Evolutionary conservation across 2,113 vertebrate genomes (phyloP).

Genomic region (Grammomys dolichurus): DNA sequence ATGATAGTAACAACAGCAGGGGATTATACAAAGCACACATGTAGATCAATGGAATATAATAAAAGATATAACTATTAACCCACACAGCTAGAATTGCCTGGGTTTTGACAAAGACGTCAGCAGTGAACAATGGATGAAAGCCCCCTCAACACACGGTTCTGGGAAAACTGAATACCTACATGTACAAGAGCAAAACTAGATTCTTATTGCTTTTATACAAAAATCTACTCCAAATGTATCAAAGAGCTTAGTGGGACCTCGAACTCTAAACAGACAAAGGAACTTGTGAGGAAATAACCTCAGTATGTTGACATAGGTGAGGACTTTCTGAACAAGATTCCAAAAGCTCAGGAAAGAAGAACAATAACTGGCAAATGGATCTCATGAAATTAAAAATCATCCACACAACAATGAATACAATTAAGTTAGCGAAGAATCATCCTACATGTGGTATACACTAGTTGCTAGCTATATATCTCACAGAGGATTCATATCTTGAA

Average conservation of each 20-base stretch:
- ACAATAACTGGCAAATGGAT: neutral
- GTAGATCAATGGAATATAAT: neutral
- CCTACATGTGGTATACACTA: neutral
- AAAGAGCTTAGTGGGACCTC: neutral
- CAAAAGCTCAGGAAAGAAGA: neutral
- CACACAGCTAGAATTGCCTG: neutral
- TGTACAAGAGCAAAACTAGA: neutral
- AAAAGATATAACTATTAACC: neutral
- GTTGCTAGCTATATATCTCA: neutral
- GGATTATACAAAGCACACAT: neutral
- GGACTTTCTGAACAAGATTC: neutral
- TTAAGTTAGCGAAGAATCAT: neutral
- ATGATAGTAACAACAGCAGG: neutral
- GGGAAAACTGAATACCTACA: neutral
- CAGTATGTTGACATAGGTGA: neutral
- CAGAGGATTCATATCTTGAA: neutral
- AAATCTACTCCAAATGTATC: neutral
- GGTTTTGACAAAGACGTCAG: neutral
- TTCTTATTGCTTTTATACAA: neutral
- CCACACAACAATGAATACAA: neutral
- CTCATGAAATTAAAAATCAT: neutral
- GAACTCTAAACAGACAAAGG: neutral
- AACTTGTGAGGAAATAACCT: neutral
- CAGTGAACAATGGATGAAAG: neutral
- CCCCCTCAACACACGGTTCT: neutral